Evolutionary conservation across 2,888 invertebrate genomes (phyloP).

Genomic region (Alitta virens): DNA sequence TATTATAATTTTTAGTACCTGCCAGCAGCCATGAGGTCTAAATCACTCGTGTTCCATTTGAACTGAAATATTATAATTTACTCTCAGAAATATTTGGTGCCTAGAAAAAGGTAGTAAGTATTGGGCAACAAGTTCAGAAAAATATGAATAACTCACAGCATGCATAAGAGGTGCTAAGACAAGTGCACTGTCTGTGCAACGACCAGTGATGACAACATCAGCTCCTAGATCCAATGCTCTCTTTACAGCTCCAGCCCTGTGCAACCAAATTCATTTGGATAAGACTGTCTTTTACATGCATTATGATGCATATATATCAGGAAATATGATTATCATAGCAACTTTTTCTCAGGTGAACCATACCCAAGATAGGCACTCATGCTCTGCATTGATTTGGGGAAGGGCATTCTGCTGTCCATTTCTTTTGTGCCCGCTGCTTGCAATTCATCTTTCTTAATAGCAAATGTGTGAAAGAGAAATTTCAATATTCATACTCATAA

Average conservation of each 20-base stretch:
- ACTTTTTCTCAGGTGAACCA: slow-evolving; percentile 24
- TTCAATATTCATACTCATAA: not conserved
- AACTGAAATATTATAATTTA: slow-evolving; percentile 46
- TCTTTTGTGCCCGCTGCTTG: slow-evolving; percentile 40
- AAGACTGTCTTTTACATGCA: too few species aligned
- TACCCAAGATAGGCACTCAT: slow-evolving; percentile 61
- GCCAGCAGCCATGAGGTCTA: slow-evolving; percentile 57
- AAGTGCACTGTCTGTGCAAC: slow-evolving; percentile 60
- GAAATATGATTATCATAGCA: too few species aligned
- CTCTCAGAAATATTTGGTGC: too few species aligned
- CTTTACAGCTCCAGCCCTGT: slow-evolving; percentile 58
- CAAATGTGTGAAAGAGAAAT: not conserved
- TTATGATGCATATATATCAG: too few species aligned
- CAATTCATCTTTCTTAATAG: slow-evolving; percentile 40
- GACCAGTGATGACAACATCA: slow-evolving; percentile 61
- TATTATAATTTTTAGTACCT: slow-evolving; percentile 39
- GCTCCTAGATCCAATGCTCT: slow-evolving; percentile 59
- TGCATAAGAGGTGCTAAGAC: slow-evolving; percentile 59
- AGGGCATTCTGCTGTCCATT: slow-evolving; percentile 42
- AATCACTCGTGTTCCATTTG: slow-evolving; percentile 56
- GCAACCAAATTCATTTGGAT: too few species aligned
- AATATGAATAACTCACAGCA: slow-evolving; percentile 26
- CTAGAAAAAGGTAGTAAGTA: too few species aligned
- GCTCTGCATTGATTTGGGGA: slow-evolving; percentile 52
- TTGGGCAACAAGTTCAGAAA: too few species aligned